These are phyloP conservation scores for Philypnodon macrostomus DNA, from an alignment of 2,797 vertebrate species.

Conservation along the genomic window DNA sequence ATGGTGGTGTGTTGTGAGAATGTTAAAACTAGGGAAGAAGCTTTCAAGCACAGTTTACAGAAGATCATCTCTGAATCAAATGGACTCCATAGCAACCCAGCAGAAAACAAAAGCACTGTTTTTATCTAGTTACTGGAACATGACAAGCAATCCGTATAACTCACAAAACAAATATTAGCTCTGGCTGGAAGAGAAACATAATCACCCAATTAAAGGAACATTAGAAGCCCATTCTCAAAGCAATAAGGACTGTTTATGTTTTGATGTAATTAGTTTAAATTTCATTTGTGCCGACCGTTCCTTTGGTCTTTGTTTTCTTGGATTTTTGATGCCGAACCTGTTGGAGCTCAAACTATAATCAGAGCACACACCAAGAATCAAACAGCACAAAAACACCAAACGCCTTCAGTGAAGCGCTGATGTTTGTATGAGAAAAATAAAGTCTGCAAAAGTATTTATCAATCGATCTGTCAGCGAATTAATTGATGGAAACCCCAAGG, in stretches of 20 bases:
- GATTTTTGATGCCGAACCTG: constrained; percentile 5
- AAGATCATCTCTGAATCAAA: too few species aligned
- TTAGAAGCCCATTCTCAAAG: constrained; percentile 12
- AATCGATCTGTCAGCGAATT: constrained; percentile 28
- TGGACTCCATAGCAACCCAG: too few species aligned
- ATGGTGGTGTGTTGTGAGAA: too few species aligned
- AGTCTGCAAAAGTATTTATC: constrained; percentile 27
- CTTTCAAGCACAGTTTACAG: too few species aligned
- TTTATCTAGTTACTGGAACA: too few species aligned
- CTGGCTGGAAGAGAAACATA: constrained; percentile 2
- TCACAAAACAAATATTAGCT: constrained; percentile 6
- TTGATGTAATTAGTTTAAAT: constrained; percentile 13
- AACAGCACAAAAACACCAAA: constrained; percentile 13
- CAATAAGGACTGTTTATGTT: constrained; percentile 16
- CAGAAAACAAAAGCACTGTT: too few species aligned
- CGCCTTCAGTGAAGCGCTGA: constrained; percentile 5
- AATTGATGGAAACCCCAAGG: constrained; percentile 24
- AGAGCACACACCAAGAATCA: constrained; percentile 16
- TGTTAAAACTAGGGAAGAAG: too few species aligned
- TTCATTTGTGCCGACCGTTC: constrained; percentile 9
- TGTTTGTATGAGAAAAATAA: constrained; percentile 14
- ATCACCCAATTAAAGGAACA: constrained; percentile 16
- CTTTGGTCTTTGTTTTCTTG: constrained; percentile 8
- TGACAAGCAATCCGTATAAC: constrained; percentile 10
- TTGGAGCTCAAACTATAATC: constrained; percentile 30